These are phyloP conservation scores for Chiridota heheva DNA, from an alignment of 35 echinoderm and acorn worm genomes.

Conservation along the genomic window DNA sequence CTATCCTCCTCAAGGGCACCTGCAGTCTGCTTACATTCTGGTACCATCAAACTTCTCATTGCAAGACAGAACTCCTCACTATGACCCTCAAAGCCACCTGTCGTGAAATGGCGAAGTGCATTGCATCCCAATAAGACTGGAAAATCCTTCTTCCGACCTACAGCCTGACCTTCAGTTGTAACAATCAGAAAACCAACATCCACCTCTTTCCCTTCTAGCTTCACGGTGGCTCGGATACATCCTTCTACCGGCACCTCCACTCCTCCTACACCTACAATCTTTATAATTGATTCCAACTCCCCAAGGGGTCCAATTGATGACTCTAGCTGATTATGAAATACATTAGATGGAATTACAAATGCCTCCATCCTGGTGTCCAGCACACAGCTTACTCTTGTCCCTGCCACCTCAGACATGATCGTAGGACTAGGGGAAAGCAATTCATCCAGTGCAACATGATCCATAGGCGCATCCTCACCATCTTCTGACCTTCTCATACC, in stretches of 20 bases:
- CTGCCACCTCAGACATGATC: neutral
- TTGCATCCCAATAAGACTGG: slow-evolving; percentile 35
- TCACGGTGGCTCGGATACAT: slow-evolving; percentile 5
- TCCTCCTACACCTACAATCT: slow-evolving; percentile 18
- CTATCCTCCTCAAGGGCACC: neutral
- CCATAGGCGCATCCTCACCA: neutral
- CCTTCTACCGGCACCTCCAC: slow-evolving; percentile 21
- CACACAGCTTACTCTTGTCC: slow-evolving; percentile 6
- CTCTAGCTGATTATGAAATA: slow-evolving; percentile 1
- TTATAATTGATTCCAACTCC: neutral
- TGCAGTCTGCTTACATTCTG: neutral
- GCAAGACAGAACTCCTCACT: neutral
- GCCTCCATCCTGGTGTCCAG: slow-evolving; percentile 38
- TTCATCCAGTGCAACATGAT: neutral
- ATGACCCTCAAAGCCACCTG: neutral
- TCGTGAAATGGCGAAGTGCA: neutral
- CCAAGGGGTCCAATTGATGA: neutral
- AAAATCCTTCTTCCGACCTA: neutral
- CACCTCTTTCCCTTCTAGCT: neutral
- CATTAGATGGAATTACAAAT: slow-evolving; percentile 16
- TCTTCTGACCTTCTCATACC: neutral
- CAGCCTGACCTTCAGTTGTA: neutral
- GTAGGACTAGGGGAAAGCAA: slow-evolving; percentile 17
- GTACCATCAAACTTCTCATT: neutral
- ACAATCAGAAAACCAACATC: slow-evolving; percentile 21